Conservation (phyloP, 1,140 invertebrate species). For the Mycetomoellerius zeteki region DNA sequence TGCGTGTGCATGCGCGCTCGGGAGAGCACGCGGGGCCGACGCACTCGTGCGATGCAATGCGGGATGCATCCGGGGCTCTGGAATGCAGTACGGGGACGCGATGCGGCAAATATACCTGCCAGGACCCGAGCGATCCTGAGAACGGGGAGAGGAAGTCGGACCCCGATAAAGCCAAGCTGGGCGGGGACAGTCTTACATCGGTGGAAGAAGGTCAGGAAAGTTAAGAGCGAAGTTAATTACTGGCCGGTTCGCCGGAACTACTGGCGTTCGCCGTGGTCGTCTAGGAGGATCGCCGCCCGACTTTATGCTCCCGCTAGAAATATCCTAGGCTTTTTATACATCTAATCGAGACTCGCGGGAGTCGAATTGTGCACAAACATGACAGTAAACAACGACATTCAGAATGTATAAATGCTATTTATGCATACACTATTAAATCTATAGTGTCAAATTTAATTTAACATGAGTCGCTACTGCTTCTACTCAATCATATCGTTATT, state of each 20-base stretch:
- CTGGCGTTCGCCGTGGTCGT: slow-evolving; percentile 26
- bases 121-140: slow-evolving; percentile 61
- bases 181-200: background rate
- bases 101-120: slow-evolving; percentile 64
- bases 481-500: too few relatives aligned
- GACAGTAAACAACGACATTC: too few relatives aligned
- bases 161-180: slow-evolving; percentile 39
- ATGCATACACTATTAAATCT: too few relatives aligned
- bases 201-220: slow-evolving; percentile 33
- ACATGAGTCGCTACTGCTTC: too few relatives aligned
- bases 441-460: too few relatives aligned
- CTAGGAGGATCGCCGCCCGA: slow-evolving; percentile 6
- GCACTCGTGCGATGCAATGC: slow-evolving; percentile 67
- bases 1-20: slow-evolving; percentile 37
- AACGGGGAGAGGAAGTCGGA: slow-evolving; percentile 11
- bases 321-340: background rate
- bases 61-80: slow-evolving; percentile 65
- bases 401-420: too few relatives aligned
- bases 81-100: slow-evolving; percentile 58
- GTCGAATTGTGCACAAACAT: background rate
- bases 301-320: slow-evolving; percentile 4
- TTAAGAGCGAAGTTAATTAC: slow-evolving; percentile 68
- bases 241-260: slow-evolving; percentile 40
- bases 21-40: slow-evolving; percentile 59
- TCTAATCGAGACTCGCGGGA: slow-evolving; percentile 9